phyloP scores from a whole-genome alignment of 2,888 invertebrate genomes.

The Octonoba sinensis region DNA sequence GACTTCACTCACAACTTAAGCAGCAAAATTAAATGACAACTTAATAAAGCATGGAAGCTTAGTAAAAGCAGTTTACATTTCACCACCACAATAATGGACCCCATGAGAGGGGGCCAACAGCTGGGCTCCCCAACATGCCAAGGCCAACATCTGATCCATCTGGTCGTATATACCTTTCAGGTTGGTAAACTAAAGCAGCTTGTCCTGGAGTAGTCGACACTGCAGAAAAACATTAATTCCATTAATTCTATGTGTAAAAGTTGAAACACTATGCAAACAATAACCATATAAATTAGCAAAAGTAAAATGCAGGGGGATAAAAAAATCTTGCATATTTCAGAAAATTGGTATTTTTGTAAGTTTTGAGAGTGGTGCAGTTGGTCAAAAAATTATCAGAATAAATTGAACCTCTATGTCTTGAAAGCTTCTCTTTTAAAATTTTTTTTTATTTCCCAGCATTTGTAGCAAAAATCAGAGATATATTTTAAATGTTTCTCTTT shows the following conservation, averaged over 20 bases:
- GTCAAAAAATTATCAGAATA: no score
- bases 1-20: no score
- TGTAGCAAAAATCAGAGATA: no score
- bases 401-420: no score
- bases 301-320: not conserved
- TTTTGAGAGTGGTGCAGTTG: no score
- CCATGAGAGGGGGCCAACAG: constrained; percentile 68
- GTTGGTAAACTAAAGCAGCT: constrained; percentile 58
- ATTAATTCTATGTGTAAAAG: not conserved
- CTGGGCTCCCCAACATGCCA: constrained; percentile 68
- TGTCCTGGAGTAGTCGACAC: constrained; percentile 52
- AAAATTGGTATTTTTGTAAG: no score
- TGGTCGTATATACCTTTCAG: constrained; percentile 54
- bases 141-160: constrained; percentile 67
- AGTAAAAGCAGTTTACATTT: not conserved
- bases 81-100: constrained; percentile 68
- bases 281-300: not conserved
- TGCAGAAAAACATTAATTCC: not conserved
- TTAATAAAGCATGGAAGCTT: no score
- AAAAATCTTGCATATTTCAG: no score
- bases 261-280: not conserved
- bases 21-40: no score
- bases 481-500: no score
- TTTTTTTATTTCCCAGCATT: no score
- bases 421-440: no score